Evolutionary conservation across 2,888 invertebrate species (phyloP), one percentile per base, ranked within the genome.

Genomic region (Lasioglossum malachurum): DNA sequence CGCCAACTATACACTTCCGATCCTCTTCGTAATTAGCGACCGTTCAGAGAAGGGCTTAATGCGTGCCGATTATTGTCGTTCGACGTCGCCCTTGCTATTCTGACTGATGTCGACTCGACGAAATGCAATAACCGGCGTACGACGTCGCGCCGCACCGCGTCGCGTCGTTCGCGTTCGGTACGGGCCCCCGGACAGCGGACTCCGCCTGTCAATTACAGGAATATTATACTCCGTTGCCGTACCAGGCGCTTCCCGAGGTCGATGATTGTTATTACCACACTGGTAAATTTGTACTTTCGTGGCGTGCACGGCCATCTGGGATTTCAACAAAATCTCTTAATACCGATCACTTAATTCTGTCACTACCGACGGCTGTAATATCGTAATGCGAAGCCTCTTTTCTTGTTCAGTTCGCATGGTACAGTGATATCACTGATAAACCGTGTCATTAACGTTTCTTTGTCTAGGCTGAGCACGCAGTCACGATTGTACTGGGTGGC

Each of bases 1-100:
- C 84, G 82, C 81, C 87, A 86, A 88, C 90, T n/a, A n/a, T 57
- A 57, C 89, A 92, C 92, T 92, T 92, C 93, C 91, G 91, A 93
- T 91, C 93, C 91, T 89, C 86, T 81, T 89, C 87, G 87, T 92
- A 93, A 93, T 93, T 93, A 92, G 79, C 76, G 72, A 38, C 44
- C 38, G 46, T 44, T 71, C 73, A 75, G 72, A 60, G 77, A 46
- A 44, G 69, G 74, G 90, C 86, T 88, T 84, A 89, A 89, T 85
- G 81, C 80, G 67, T 69, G 71, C 71, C 74, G 75, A 86, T 88
- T 88, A 80, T 83, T 88, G 89, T 82, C 77, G 78, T 81, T 71
- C 71, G 83, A 67, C 53, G 82, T 71, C 27, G 31, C 53, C 8
- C 72, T 71, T 38, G 53, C 69, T 49, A 74, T 19, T 31, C 38